Base-by-base conservation (phyloP, 2,113 vertebrate species). In the Spilogale gracilis region DNA sequence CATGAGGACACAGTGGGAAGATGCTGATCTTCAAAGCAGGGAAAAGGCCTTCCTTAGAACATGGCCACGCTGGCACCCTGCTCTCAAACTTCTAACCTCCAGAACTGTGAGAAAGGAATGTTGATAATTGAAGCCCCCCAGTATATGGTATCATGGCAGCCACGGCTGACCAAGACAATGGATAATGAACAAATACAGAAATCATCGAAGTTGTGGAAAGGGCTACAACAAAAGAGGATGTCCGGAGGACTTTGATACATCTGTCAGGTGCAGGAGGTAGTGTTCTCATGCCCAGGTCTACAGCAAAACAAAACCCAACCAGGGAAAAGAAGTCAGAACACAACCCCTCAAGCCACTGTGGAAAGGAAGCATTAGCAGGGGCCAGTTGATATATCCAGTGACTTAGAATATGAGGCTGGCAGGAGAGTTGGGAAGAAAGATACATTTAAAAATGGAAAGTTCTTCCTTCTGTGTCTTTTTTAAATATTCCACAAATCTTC, bases 401-500 rank as follows among this genome's bases (percentile, higher is more conserved):
- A 84, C 81, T 94, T 89, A 58, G 54, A 91, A 21, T 38, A 88
- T 80, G 76, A 67, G 60, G 18, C 94, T 56, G 67, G 84, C 61
- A 56, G 50, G 63, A 50, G 61, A 86, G 21, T 58, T 50, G 74
- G 52, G 76, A 38, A 95, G 71, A 91, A 94, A 74, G 86, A 60
- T 78, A 63, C 67, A 74, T 71, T 96, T 89, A 52, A 81, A 89
- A 94, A 82, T 23, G 9, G 18, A 89, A 95, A 97, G 23, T 38
- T 21, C 63, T 95, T 93, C 91, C 81, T 81, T 76, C 76, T 92
- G 58, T 92, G 54, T 87, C 89, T 89, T 97, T 45, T 93, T 95
- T 79, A 87, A 97, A 96, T 85, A 93, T 74, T 95, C 76, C 48
- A 48, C 91, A 96, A 88, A 96, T 91, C 93, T 97, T 82, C 93